A percentile compares a stretch with the other conserved stretches of the same genome.
These are phyloP conservation scores for Pegoplata infirma DNA, from an alignment of 2,888 invertebrate genomes.

Conservation along the genomic window DNA sequence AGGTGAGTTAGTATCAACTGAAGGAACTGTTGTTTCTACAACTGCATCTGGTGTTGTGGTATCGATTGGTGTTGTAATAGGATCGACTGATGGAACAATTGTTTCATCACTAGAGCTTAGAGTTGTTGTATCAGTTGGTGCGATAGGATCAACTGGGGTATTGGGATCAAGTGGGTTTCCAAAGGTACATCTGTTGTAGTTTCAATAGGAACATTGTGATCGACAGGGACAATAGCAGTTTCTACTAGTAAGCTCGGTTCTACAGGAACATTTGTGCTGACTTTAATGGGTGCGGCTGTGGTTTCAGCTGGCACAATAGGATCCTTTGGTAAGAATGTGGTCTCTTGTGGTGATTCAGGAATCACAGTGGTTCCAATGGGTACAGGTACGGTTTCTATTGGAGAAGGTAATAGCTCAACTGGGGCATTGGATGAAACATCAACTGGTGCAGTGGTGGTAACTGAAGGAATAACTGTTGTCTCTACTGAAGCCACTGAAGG, in stretches of 20 bases:
- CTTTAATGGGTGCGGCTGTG: conserved; percentile 4
- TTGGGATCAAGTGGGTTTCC: too few relatives aligned
- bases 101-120: too few relatives aligned
- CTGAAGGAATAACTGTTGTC: not conserved
- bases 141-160: too few relatives aligned
- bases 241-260: conserved; percentile 17
- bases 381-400: conserved; percentile 27
- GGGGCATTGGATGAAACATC: not conserved
- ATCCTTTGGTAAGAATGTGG: not conserved
- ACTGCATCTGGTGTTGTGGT: too few relatives aligned
- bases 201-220: conserved; percentile 28
- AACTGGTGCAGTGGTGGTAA: not conserved
- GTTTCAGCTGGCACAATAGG: not conserved
- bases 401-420: not conserved
- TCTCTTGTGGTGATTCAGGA: not conserved
- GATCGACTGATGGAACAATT: too few relatives aligned
- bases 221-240: conserved; percentile 9
- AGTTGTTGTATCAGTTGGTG: too few relatives aligned
- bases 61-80: too few relatives aligned
- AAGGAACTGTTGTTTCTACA: too few relatives aligned
- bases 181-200: too few relatives aligned
- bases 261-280: not conserved
- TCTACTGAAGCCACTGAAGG: conserved; percentile 14
- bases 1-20: too few relatives aligned
- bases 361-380: not conserved